These are phyloP conservation scores for Blastobasis adustella DNA, from an alignment of 2,888 invertebrate genomes.

Conservation along the genomic window DNA sequence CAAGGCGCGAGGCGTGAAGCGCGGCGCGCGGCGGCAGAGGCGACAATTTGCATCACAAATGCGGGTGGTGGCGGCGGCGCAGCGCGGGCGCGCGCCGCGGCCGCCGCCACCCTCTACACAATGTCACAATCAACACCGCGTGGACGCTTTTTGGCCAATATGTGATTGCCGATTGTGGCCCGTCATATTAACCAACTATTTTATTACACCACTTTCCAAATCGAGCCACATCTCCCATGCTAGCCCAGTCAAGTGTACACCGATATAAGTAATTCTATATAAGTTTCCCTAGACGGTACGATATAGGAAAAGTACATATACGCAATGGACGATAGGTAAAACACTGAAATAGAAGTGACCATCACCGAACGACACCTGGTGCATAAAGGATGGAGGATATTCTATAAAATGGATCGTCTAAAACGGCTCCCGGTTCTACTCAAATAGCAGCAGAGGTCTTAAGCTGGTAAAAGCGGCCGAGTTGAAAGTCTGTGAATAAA, in stretches of 20 bases:
- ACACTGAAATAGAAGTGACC: no score
- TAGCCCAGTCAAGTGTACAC: no score
- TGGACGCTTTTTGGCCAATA: conserved; percentile 66
- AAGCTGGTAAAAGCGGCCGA: conserved; percentile 51
- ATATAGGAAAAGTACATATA: not conserved
- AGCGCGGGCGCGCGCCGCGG: conserved; percentile 42
- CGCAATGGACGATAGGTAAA: no score
- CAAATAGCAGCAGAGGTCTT: conserved; percentile 39
- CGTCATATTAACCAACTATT: conserved; percentile 42
- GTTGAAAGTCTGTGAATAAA: conserved; percentile 66
- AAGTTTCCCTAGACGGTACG: no score
- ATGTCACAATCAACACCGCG: conserved; percentile 73
- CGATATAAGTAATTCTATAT: no score
- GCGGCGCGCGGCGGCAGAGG: conserved; percentile 33
- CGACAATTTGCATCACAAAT: conserved; percentile 62
- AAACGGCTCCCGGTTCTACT: conserved; percentile 25
- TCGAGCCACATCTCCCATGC: no score
- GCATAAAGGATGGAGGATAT: no score
- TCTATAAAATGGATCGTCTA: conserved; percentile 12
- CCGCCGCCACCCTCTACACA: conserved; percentile 56
- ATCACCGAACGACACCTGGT: no score
- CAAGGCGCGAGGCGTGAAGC: conserved; percentile 53
- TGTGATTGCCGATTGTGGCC: conserved; percentile 68
- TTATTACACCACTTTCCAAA: no score
- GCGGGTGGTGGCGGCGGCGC: conserved; percentile 14